Evolutionary conservation across 2,113 vertebrate genomes (phyloP), one percentile per base, ranked within the genome.

Genomic region (Chascanopsetta lugubris): DNA sequence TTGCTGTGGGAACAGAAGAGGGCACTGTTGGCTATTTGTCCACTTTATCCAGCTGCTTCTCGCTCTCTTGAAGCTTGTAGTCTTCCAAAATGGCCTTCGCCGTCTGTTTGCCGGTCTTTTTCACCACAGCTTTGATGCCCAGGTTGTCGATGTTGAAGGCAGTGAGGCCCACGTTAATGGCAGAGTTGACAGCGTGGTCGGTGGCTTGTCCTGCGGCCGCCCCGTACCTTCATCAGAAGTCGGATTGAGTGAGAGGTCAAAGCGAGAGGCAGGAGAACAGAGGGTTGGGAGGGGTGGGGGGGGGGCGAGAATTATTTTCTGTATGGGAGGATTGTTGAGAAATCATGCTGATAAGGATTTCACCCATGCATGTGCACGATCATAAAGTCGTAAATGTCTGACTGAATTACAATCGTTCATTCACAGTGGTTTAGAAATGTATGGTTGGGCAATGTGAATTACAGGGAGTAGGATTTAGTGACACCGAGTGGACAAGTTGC

Each of bases 71-170:
- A 30, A 97, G 77, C 45, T 94, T 94, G 86, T 99, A 96, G 83
- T 99, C 96, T 56, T 97, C 93, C 71, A 99, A 88, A 47, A 99
- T 91, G 56, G 93, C 94, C 24, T 94, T 85, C 0, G 96, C 95
- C 0, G 97, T 95, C 32, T 98, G 93, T 76, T 94, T 98, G 40
- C 96, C 96, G 7, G 97, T 99, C 87, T 75, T 95, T 84, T 97
- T 97, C 80, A 95, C 96, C 61, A 97, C 89, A 13, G 96, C 95
- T 89, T 98, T 99, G 89, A 99, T 89, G 46, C 97, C 97, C 46
- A 99, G 91, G 90, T 96, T 93, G 76, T 99, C 94, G 21, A 99
- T 95, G 77, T 99, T 99, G 90, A 96, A 95, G 29, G 96, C 96
- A 24, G 97, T 92, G 74, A 96, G 40, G 2, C 97, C 97, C 42